phyloP scores from a whole-genome alignment of 2,888 invertebrate genomes.

The Limnephilus marmoratus region DNA sequence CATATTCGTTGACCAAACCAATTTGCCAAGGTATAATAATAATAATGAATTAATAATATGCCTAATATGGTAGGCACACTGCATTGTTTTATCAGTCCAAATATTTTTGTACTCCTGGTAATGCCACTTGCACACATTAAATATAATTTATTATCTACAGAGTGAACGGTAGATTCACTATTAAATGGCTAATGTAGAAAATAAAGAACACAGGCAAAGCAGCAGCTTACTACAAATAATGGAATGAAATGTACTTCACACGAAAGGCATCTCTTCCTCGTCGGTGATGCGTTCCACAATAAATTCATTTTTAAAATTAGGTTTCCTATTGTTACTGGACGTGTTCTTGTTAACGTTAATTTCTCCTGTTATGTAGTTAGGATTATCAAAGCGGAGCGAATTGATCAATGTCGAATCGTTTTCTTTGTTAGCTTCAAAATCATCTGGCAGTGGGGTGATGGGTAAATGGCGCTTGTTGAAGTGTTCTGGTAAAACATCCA shows the following conservation, averaged over 20 bases:
- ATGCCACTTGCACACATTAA: neutral
- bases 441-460: conserved; percentile 28
- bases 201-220: neutral
- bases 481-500: conserved; percentile 61
- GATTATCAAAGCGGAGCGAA: conserved; percentile 64
- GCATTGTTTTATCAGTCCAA: neutral
- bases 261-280: conserved; percentile 63
- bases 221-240: neutral
- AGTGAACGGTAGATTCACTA: neutral
- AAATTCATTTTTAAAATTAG: conserved; percentile 51
- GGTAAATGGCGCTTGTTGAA: conserved; percentile 45
- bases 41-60: neutral
- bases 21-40: neutral
- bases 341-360: conserved; percentile 42
- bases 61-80: neutral
- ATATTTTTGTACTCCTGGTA: neutral
- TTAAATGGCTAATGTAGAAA: neutral
- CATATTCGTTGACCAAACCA: neutral
- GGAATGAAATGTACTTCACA: conserved; percentile 46
- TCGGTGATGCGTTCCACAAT: conserved; percentile 48
- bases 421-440: conserved; percentile 47
- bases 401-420: conserved; percentile 52
- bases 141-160: neutral
- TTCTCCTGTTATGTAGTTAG: conserved; percentile 62
- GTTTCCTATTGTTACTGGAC: conserved; percentile 39